These are phyloP conservation scores for Lycodopsis pacificus DNA, from an alignment of 2,797 vertebrate genomes.

Conservation along the genomic window DNA sequence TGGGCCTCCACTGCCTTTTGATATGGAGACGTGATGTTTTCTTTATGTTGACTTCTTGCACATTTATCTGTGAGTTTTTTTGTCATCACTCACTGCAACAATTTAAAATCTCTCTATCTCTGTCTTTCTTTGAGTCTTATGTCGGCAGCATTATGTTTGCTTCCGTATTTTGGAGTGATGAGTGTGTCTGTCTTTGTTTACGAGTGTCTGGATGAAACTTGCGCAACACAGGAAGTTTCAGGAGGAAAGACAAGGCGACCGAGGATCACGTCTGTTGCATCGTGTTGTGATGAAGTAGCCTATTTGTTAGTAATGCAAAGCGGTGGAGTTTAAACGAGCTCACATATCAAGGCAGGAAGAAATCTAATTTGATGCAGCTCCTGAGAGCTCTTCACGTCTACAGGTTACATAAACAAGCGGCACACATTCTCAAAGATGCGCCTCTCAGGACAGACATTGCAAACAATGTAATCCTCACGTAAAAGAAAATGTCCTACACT, in stretches of 20 bases:
- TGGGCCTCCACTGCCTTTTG: neutral
- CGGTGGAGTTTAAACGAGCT: conserved; percentile 48
- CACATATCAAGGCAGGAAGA: conserved; percentile 8
- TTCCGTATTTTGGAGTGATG: conserved; percentile 21
- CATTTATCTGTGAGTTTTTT: neutral
- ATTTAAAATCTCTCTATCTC: neutral
- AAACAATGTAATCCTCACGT: conserved; percentile 52
- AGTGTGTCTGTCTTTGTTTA: conserved; percentile 13
- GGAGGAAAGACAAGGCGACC: neutral
- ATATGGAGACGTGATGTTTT: neutral
- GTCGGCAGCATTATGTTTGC: conserved; percentile 7
- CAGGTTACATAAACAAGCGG: conserved; percentile 61
- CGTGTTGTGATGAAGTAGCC: conserved; percentile 20
- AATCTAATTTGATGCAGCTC: conserved; percentile 38
- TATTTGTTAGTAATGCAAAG: conserved; percentile 45
- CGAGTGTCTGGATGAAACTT: conserved; percentile 28
- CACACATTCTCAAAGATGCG: conserved; percentile 36
- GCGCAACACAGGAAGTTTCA: conserved; percentile 26
- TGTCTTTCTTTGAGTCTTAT: conserved; percentile 9
- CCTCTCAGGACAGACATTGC: conserved; percentile 29
- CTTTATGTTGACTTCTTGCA: neutral
- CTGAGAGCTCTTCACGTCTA: conserved; percentile 59
- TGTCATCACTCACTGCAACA: neutral
- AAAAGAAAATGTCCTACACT: conserved; percentile 30
- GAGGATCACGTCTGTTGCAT: conserved; percentile 5